Base-by-base conservation (phyloP, 2,113 vertebrate species). In the Pomatorhinus ruficollis region DNA sequence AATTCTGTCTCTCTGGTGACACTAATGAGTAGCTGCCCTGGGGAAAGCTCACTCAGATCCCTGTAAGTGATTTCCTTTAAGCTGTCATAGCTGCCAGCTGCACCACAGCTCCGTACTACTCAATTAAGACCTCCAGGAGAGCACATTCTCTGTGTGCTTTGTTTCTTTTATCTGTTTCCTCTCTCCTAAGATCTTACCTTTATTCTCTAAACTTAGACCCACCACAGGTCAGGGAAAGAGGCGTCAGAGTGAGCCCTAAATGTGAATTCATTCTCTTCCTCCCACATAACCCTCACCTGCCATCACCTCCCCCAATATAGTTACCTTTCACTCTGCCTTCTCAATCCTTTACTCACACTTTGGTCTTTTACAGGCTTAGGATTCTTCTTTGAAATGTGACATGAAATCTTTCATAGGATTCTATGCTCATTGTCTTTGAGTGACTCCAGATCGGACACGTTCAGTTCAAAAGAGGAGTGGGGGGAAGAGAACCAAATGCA, bases 211-310 rank as follows among this genome's bases (percentile, higher is more conserved):
- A 93, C 82, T 94, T 93, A 96, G 56, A 91, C 53, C 56, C n/a
- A 68, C 52, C 56, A 61, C 45, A 77, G 88, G 92, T 93, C 85
- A 92, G 85, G 50, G 44, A 86, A 68, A 37, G 49, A 92, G 75
- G 76, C 8, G 63, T 83, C 92, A 93, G 52, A 83, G 47, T 75
- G 61, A 92, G 77, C 69, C 60, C 86, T 53, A 90, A 87, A 93
- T 61, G 61, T 15, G 57, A 90, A 79, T 71, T 96, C 69, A 35
- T 84, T 90, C 77, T 89, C 53, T 75, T 92, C 92, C 93, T 87
- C 96, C 95, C 53, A 92, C 96, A 92, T 74, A 90, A 44, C 47
- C 90, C 83, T 94, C 95, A 93, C 93, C 93, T 96, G 95, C 92
- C 95, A 96, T 96, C 96, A 92, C 96, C 44, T 96, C 80, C 83